Percentiles rank a stretch among this genome's conserved stretches.
phyloP scores from a whole-genome alignment of 2,888 invertebrate species.

The Lasius fuliginosus region DNA sequence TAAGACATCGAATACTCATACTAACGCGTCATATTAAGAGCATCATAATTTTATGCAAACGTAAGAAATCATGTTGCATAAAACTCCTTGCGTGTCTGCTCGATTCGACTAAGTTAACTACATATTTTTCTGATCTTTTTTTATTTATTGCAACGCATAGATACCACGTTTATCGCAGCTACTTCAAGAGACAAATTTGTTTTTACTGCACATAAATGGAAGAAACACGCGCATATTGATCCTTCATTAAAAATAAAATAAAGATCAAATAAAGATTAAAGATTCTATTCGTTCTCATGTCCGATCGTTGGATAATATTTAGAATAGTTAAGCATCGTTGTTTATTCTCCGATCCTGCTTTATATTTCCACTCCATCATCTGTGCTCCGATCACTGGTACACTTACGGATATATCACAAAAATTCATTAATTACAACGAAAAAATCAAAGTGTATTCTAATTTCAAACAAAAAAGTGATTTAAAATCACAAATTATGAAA shows the following conservation, averaged over 20 bases:
- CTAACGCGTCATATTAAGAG: not conserved
- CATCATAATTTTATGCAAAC: not conserved
- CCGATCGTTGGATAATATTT: slow-evolving; percentile 72
- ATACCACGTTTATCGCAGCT: not conserved
- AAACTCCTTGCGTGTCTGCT: not conserved
- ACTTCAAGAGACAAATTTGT: not conserved
- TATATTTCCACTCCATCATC: slow-evolving; percentile 40
- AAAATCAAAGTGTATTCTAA: not conserved
- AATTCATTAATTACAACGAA: slow-evolving; percentile 37
- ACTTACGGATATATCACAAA: slow-evolving; percentile 28
- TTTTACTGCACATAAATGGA: not conserved
- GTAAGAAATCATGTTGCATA: not conserved
- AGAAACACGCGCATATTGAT: slow-evolving; percentile 58
- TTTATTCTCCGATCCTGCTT: slow-evolving; percentile 57
- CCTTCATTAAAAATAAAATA: slow-evolving; percentile 62
- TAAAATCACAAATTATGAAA: not conserved
- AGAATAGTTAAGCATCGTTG: slow-evolving; percentile 72
- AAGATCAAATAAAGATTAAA: not conserved
- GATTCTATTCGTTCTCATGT: slow-evolving; percentile 60
- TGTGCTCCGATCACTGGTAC: slow-evolving; percentile 57
- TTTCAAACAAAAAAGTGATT: not conserved
- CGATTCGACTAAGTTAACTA: not conserved
- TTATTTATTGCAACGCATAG: not conserved
- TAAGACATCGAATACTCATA: not conserved
- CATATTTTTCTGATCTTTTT: not conserved